Evolutionary conservation across 2,888 invertebrate species (phyloP).

Genomic region (Calephelis perditalis): DNA sequence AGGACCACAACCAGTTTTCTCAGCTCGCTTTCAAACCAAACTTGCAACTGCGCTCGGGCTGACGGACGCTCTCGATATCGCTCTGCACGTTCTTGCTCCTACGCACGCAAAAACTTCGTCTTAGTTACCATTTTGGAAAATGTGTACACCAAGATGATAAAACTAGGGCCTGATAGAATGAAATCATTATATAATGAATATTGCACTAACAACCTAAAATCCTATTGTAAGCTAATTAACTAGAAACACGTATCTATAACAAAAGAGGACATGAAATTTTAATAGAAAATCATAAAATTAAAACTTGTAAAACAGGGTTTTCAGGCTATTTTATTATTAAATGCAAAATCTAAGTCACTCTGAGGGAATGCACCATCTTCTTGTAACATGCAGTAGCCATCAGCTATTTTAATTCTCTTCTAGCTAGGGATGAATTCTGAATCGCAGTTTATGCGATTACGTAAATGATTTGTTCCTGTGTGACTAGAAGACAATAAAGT

Average conservation of each 20-base stretch:
- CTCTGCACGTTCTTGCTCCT: slow-evolving; percentile 70
- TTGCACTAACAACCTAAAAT: slow-evolving; percentile 12
- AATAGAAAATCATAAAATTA: slow-evolving; percentile 12
- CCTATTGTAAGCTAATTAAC: slow-evolving; percentile 20
- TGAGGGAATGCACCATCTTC: slow-evolving; percentile 58
- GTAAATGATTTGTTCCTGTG: slow-evolving; percentile 2
- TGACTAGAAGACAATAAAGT: slow-evolving; percentile 18
- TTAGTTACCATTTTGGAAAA: slow-evolving; percentile 10
- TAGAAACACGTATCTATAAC: slow-evolving; percentile 13
- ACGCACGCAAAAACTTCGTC: slow-evolving; percentile 35
- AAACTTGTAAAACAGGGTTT: slow-evolving; percentile 12
- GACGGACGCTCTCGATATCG: slow-evolving; percentile 82
- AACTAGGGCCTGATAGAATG: slow-evolving; percentile 18
- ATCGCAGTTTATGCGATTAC: slow-evolving; percentile 17
- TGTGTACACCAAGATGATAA: neutral
- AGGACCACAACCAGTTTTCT: slow-evolving; percentile 90
- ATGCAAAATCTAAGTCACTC: slow-evolving; percentile 57
- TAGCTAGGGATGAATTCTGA: slow-evolving; percentile 37
- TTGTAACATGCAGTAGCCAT: slow-evolving; percentile 69
- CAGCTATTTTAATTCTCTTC: slow-evolving; percentile 54
- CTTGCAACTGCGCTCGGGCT: slow-evolving; percentile 91
- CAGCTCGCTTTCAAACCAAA: slow-evolving; percentile 92
- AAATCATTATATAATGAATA: neutral
- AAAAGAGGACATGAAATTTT: slow-evolving; percentile 18
- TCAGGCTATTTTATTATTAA: slow-evolving; percentile 35